Evolutionary conservation across 2,888 invertebrate genomes (phyloP).

Genomic region (Nebria salina): DNA sequence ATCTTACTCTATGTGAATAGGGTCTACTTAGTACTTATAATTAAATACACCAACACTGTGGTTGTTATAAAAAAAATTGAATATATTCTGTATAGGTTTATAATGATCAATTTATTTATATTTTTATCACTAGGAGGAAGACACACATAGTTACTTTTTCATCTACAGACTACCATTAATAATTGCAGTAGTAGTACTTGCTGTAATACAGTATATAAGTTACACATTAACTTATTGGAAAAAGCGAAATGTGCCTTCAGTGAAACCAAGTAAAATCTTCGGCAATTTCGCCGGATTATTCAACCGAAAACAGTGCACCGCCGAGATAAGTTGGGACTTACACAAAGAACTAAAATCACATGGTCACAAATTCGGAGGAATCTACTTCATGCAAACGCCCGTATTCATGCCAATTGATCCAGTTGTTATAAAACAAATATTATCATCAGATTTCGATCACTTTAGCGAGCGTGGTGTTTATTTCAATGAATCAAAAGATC

Average conservation of each 20-base stretch:
- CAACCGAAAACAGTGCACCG: constrained; percentile 4
- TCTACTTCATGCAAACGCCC: constrained; percentile 52
- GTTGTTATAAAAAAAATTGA: too few relatives aligned
- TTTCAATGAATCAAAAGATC: constrained; percentile 55
- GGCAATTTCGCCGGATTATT: constrained; percentile 29
- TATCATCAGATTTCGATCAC: constrained; percentile 57
- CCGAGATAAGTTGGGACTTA: constrained; percentile 8
- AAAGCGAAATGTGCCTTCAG: constrained; percentile 14
- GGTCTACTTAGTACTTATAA: too few relatives aligned
- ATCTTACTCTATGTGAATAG: too few relatives aligned
- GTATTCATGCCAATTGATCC: constrained; percentile 56
- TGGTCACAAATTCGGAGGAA: constrained; percentile 48
- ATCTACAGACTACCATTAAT: background rate
- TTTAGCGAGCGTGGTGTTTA: constrained; percentile 57
- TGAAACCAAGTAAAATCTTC: constrained; percentile 31
- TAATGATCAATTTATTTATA: background rate
- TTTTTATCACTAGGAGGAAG: background rate
- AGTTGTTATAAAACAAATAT: constrained; percentile 56
- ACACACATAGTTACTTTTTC: background rate
- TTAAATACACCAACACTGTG: too few relatives aligned
- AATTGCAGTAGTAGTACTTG: background rate
- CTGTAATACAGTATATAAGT: constrained; percentile 20
- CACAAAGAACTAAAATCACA: constrained; percentile 47
- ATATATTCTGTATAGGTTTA: too few relatives aligned
- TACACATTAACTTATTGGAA: constrained; percentile 28